These are phyloP conservation scores for Hemaris fuciformis DNA, from an alignment of 2,888 invertebrate genomes.

Conservation along the genomic window DNA sequence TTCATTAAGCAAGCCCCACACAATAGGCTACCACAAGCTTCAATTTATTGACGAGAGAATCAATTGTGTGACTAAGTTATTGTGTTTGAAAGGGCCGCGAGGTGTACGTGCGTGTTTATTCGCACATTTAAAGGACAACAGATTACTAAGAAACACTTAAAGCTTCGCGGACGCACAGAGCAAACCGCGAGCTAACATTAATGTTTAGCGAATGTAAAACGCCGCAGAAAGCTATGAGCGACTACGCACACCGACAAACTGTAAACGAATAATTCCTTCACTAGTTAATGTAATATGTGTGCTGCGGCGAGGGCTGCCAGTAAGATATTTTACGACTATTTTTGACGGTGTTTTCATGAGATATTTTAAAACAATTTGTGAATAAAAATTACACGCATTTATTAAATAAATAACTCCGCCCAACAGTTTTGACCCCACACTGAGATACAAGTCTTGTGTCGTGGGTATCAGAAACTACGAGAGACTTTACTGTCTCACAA, in stretches of 20 bases:
- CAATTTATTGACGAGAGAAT: constrained; percentile 12
- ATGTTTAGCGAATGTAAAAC: constrained; percentile 58
- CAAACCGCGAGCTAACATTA: constrained; percentile 67
- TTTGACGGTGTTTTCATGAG: neutral
- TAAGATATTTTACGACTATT: neutral
- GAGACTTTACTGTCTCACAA: too few species aligned
- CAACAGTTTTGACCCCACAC: too few species aligned
- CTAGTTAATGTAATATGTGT: constrained; percentile 56
- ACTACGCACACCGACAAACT: constrained; percentile 41
- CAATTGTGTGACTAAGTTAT: constrained; percentile 14
- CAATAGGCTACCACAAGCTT: neutral
- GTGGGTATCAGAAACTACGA: too few species aligned
- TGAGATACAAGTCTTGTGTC: too few species aligned
- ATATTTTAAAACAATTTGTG: too few species aligned
- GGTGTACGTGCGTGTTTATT: constrained; percentile 26
- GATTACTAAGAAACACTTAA: constrained; percentile 61
- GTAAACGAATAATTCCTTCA: constrained; percentile 64
- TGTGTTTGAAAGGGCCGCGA: constrained; percentile 9
- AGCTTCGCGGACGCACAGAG: constrained; percentile 32
- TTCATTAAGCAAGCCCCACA: neutral
- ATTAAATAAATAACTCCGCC: too few species aligned
- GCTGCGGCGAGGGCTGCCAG: constrained; percentile 14
- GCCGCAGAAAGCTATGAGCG: constrained; percentile 60
- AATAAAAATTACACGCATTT: too few species aligned
- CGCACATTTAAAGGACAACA: constrained; percentile 33